A percentile compares a stretch with the other conserved stretches of the same genome.
phyloP scores from a whole-genome alignment of 2,888 invertebrate genomes.

The Platycnemis pennipes region DNA sequence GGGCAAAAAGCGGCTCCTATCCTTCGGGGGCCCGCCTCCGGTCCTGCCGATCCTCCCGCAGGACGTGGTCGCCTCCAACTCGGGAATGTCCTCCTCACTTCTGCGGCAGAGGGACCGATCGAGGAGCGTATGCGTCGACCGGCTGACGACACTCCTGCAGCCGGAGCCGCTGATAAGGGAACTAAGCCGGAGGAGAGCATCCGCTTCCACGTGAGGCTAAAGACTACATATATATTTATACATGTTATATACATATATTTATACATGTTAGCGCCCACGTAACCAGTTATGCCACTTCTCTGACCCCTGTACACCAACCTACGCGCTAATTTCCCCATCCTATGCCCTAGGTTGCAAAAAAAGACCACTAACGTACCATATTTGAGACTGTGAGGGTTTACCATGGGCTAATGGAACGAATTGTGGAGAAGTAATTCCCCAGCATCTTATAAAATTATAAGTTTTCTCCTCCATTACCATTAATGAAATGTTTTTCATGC shows the following conservation, averaged over 20 bases:
- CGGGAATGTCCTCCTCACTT: neutral
- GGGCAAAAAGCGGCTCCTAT: slow-evolving; percentile 69
- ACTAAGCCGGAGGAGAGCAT: slow-evolving; percentile 75
- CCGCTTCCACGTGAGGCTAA: slow-evolving; percentile 76
- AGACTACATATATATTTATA: neutral
- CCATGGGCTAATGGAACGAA: too few species aligned
- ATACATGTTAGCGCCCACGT: too few species aligned
- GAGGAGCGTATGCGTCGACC: slow-evolving; percentile 77
- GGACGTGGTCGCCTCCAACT: neutral
- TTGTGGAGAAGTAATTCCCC: too few species aligned
- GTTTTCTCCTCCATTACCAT: too few species aligned
- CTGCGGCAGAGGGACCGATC: slow-evolving; percentile 76
- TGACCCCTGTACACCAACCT: too few species aligned
- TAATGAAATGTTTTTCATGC: too few species aligned
- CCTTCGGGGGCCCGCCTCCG: slow-evolving; percentile 68
- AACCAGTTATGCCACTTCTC: too few species aligned
- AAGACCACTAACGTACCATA: too few species aligned
- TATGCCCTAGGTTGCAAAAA: too few species aligned
- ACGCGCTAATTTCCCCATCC: too few species aligned
- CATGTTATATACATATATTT: neutral
- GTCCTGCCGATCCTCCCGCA: slow-evolving; percentile 37
- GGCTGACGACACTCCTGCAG: slow-evolving; percentile 74
- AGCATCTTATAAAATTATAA: too few species aligned
- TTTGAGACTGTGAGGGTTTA: too few species aligned
- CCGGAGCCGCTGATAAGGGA: slow-evolving; percentile 75